Percentiles rank a stretch among this genome's conserved stretches.
phyloP scores from a whole-genome alignment of 2,113 vertebrate species.

The Sinocyclocheilus anophthalmus region DNA sequence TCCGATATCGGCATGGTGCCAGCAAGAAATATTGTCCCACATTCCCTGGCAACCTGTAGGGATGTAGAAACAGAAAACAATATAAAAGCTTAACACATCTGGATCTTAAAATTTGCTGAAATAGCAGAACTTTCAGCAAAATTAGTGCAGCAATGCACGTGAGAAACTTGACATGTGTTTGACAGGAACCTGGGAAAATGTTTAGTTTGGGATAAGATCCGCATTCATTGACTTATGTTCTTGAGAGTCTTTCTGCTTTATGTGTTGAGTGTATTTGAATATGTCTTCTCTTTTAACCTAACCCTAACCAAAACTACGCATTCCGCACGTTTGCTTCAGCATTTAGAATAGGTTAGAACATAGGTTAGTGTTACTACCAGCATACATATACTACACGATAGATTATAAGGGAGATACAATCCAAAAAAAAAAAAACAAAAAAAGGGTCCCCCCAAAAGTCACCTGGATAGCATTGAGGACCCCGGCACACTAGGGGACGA shows the following conservation, averaged over 20 bases:
- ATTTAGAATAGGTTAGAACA: neutral
- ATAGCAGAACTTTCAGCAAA: neutral
- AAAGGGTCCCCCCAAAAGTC: conserved; percentile 28
- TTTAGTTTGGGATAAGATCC: conserved; percentile 5
- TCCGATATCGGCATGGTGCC: conserved; percentile 62
- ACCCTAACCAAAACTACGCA: no score
- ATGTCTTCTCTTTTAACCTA: neutral
- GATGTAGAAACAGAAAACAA: conserved; percentile 33
- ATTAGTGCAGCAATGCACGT: neutral
- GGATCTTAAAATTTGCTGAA: neutral
- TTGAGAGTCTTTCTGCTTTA: neutral
- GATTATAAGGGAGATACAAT: neutral
- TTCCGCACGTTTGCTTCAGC: no score
- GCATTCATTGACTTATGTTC: conserved; percentile 17
- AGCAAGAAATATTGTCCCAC: conserved; percentile 74
- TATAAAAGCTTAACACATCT: neutral
- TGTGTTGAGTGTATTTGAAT: neutral
- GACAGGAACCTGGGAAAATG: conserved; percentile 15
- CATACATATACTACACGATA: no score
- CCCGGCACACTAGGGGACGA: neutral
- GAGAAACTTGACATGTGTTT: conserved; percentile 48
- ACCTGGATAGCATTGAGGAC: conserved; percentile 1
- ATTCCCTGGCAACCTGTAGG: conserved; percentile 68
- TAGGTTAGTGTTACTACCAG: no score
- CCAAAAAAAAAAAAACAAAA: neutral